Evolutionary conservation across 2,797 vertebrate species (phyloP).

Genomic region (Hyperoplus lanceolatus): DNA sequence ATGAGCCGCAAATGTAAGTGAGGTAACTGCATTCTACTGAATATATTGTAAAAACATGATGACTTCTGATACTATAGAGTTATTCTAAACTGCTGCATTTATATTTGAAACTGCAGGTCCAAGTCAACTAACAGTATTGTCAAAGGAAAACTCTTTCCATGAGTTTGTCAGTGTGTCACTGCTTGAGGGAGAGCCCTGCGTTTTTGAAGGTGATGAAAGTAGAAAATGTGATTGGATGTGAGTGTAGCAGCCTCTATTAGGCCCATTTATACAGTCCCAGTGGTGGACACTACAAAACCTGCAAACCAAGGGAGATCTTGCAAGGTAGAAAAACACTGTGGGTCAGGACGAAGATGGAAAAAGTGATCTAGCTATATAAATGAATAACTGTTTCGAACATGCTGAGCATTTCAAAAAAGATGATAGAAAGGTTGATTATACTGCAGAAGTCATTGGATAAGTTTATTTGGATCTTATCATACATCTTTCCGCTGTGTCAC

Average conservation of each 20-base stretch:
- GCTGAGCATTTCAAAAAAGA: background rate
- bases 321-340: background rate
- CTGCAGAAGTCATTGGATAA: background rate
- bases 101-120: background rate
- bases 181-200: no score
- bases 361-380: background rate
- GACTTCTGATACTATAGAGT: no score
- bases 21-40: background rate
- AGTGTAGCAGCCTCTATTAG: background rate
- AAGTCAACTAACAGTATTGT: no score
- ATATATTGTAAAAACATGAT: background rate
- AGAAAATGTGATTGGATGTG: background rate
- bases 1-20: no score
- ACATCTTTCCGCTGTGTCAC: background rate
- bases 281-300: background rate
- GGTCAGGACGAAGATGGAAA: background rate
- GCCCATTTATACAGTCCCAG: background rate
- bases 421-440: background rate
- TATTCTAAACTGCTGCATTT: background rate
- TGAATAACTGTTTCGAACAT: background rate
- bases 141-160: no score
- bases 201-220: constrained; percentile 2
- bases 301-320: background rate
- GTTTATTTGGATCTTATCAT: background rate
- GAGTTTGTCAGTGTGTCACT: no score